These are phyloP conservation scores for Tetramorium parvispinum DNA, from an alignment of 1,140 invertebrate species.

Conservation along the genomic window DNA sequence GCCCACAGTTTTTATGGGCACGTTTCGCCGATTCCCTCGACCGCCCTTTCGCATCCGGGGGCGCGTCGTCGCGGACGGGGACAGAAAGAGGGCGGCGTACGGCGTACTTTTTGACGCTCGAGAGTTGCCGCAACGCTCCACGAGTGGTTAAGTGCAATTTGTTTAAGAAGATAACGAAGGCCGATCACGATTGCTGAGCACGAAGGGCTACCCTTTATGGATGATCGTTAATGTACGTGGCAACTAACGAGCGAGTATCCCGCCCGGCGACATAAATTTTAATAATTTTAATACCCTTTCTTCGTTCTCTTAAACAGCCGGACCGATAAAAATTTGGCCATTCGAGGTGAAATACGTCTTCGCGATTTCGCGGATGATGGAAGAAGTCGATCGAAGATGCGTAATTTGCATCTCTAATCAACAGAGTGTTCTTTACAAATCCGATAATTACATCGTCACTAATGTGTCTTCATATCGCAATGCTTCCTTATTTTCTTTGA, in stretches of 20 bases:
- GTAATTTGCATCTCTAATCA: background rate
- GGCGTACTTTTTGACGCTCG: constrained; percentile 43
- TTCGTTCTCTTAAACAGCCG: background rate
- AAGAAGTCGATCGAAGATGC: background rate
- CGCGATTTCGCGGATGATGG: background rate
- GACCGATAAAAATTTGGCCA: background rate
- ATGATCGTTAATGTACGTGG: constrained; percentile 24
- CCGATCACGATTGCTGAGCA: background rate
- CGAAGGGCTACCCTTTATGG: background rate
- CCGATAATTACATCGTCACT: constrained; percentile 33
- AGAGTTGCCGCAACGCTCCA: background rate
- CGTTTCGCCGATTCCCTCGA: constrained; percentile 46
- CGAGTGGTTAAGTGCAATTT: constrained; percentile 6
- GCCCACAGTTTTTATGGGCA: constrained; percentile 69
- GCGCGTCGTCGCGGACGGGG: constrained; percentile 24
- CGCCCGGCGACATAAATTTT: constrained; percentile 29
- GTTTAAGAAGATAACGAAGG: constrained; percentile 29
- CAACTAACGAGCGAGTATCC: background rate
- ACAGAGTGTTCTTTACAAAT: background rate
- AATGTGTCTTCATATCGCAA: constrained; percentile 17
- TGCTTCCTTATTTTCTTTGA: background rate
- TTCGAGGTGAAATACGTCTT: background rate
- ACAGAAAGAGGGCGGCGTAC: background rate
- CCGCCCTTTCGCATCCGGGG: constrained; percentile 12
- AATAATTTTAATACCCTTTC: background rate